phyloP scores from a whole-genome alignment of 2,113 vertebrate species.

The Casuarius casuarius region DNA sequence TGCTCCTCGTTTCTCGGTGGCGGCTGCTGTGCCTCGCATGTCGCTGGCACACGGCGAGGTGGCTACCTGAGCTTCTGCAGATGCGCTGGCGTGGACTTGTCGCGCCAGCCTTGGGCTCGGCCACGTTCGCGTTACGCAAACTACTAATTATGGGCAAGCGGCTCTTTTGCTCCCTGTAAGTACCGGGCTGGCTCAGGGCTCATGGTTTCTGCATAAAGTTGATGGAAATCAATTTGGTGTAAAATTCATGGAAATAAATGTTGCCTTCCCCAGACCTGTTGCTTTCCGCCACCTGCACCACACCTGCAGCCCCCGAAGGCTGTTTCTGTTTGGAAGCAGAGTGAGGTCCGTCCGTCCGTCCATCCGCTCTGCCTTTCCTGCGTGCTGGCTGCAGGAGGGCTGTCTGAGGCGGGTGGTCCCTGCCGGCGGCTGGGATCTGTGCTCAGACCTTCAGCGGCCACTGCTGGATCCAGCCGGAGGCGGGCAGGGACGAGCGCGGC shows the following conservation, averaged over 20 bases:
- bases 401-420: too few relatives aligned
- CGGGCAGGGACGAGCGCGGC: too few relatives aligned
- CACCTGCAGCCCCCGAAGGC: not conserved
- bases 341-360: too few relatives aligned
- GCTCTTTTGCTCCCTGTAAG: not conserved
- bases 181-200: not conserved
- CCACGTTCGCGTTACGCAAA: not conserved
- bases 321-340: too few relatives aligned
- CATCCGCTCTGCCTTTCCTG: too few relatives aligned
- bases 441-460: too few relatives aligned
- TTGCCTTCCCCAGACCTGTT: not conserved
- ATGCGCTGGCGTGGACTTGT: not conserved
- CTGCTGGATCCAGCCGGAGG: not conserved
- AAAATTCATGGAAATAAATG: not conserved
- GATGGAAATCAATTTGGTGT: not conserved
- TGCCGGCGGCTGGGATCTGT: too few relatives aligned
- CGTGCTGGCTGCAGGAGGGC: too few relatives aligned
- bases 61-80: not conserved
- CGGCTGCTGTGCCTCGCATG: not conserved
- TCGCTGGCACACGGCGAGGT: not conserved
- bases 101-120: not conserved
- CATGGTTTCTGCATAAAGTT: not conserved
- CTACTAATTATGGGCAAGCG: not conserved
- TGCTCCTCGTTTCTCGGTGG: not conserved
- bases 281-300: not conserved